Evolutionary conservation across 2,888 invertebrate species (phyloP).

Genomic region (Pyrgus malvae): DNA sequence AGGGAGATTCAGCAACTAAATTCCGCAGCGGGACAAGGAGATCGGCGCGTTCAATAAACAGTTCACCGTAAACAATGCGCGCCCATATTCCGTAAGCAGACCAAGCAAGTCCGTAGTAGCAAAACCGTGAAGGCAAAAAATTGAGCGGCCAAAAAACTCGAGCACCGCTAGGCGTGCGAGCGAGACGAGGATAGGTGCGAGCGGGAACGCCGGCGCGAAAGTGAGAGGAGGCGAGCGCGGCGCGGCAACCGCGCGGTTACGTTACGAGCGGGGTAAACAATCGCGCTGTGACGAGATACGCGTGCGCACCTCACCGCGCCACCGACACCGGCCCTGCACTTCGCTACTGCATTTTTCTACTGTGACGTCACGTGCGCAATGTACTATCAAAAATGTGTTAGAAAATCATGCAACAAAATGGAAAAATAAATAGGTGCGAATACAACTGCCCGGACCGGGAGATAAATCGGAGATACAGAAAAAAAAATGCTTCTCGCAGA

Average conservation of each 20-base stretch:
- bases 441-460: no score
- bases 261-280: constrained; percentile 77
- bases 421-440: no score
- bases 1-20: no score
- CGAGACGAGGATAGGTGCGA: constrained; percentile 51
- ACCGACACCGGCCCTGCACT: constrained; percentile 63
- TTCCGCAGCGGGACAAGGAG: not conserved
- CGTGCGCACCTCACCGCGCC: constrained; percentile 41
- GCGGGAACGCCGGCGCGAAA: constrained; percentile 65
- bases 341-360: constrained; percentile 69
- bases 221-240: constrained; percentile 76
- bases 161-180: constrained; percentile 72
- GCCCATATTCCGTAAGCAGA: constrained; percentile 64
- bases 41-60: constrained; percentile 37
- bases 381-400: not conserved
- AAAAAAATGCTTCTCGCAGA: no score
- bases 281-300: constrained; percentile 73
- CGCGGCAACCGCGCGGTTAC: constrained; percentile 75
- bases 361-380: constrained; percentile 58
- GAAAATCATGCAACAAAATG: not conserved
- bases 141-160: constrained; percentile 77
- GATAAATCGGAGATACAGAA: no score
- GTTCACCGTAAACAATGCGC: constrained; percentile 58
- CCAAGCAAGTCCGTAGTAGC: no score
- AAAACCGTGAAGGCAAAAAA: constrained; percentile 73